phyloP scores from a whole-genome alignment of 2,113 vertebrate genomes.

The Danio rerio region GRCz12tu NC_133181.1:5789001-5789500 shows the following conservation, averaged over 20 bases:
- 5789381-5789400: not conserved
- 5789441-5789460: not conserved
- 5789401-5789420: not conserved
- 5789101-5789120: slow-evolving; percentile 56
- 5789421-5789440: not conserved
- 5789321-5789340: slow-evolving; percentile 6
- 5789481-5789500: not conserved
- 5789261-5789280: slow-evolving; percentile 2
- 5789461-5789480: not conserved
- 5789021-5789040: not conserved
- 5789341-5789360: slow-evolving; percentile 24
- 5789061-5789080: slow-evolving; percentile 52
- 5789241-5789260: slow-evolving; percentile 42
- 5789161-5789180: not conserved
- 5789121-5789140: slow-evolving; percentile 32
- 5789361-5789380: not conserved
- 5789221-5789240: not conserved
- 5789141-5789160: slow-evolving; percentile 51
- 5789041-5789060: not conserved
- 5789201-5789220: not conserved
- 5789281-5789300: slow-evolving; percentile 29
- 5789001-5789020: too few species aligned
- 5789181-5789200: not conserved
- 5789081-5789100: slow-evolving; percentile 49
- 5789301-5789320: slow-evolving; percentile 16